A percentile compares a stretch with the other conserved stretches of the same genome.
These are phyloP conservation scores for Eilema sororculum DNA, from an alignment of 2,888 invertebrate species.

Conservation along the genomic window DNA sequence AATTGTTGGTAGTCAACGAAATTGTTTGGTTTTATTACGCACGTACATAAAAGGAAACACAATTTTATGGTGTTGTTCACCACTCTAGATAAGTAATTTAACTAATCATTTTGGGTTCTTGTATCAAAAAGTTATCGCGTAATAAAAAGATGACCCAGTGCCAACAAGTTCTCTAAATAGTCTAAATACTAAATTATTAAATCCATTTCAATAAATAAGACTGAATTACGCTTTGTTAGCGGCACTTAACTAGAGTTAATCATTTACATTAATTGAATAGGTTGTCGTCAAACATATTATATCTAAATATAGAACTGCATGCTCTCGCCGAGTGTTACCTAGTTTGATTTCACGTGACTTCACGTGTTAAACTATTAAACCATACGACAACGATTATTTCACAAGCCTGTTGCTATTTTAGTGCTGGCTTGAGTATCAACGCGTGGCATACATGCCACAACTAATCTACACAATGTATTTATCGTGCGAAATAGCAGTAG, in stretches of 20 bases:
- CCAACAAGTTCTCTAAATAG: neutral
- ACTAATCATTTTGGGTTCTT: neutral
- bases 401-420: slow-evolving; percentile 77
- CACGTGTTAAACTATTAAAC: slow-evolving; percentile 51
- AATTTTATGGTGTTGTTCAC: slow-evolving; percentile 4
- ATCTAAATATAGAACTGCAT: slow-evolving; percentile 39
- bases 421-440: slow-evolving; percentile 73
- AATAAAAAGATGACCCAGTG: neutral
- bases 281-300: slow-evolving; percentile 7
- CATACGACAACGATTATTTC: slow-evolving; percentile 59
- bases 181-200: neutral
- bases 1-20: neutral
- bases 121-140: neutral
- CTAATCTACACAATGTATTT: slow-evolving; percentile 48
- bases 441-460: slow-evolving; percentile 51
- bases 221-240: neutral
- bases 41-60: neutral
- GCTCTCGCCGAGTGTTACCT: slow-evolving; percentile 29
- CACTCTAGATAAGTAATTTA: neutral
- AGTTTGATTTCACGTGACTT: slow-evolving; percentile 59
- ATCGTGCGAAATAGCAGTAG: slow-evolving; percentile 44
- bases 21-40: neutral
- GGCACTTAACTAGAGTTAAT: neutral
- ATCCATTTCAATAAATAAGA: neutral
- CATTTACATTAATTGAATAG: neutral